Conservation (phyloP, 2,797 vertebrate genomes). For the Spondyliosoma cantharus region DNA sequence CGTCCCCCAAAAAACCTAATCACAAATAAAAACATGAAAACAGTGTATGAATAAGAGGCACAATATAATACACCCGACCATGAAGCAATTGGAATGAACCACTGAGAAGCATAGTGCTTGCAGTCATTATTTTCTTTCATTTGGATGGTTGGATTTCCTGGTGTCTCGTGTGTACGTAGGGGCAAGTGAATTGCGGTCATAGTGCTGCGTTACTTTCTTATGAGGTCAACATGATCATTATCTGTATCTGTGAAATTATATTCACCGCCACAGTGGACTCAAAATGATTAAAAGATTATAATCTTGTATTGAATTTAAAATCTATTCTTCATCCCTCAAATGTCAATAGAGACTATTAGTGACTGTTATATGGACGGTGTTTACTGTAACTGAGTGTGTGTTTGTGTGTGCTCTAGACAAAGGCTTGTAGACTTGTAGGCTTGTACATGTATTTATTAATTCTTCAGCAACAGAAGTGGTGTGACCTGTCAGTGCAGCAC, state of each 20-base stretch:
- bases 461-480: not conserved
- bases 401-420: constrained; percentile 1
- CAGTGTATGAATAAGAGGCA: constrained; percentile 25
- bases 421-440: not conserved
- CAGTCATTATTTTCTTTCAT: constrained; percentile 32
- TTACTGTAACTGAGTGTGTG: not conserved
- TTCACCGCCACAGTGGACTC: constrained; percentile 33
- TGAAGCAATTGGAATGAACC: constrained; percentile 29
- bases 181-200: constrained; percentile 32
- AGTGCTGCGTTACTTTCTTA: constrained; percentile 27
- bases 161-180: constrained; percentile 8
- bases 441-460: constrained; percentile 1
- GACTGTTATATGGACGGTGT: constrained; percentile 2
- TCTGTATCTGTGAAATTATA: constrained; percentile 46
- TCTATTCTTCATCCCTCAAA: constrained; percentile 42
- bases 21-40: constrained; percentile 41
- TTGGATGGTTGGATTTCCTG: constrained; percentile 30
- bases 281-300: constrained; percentile 59
- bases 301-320: constrained; percentile 43
- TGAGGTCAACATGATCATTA: constrained; percentile 47
- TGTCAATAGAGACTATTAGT: constrained; percentile 23
- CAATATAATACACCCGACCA: not conserved
- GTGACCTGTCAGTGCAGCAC: not conserved
- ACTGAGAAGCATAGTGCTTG: constrained; percentile 22
- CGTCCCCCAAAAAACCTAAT: constrained; percentile 31